phyloP scores from a whole-genome alignment of 2,797 vertebrate genomes.

The Melanotaenia boesemani region DNA sequence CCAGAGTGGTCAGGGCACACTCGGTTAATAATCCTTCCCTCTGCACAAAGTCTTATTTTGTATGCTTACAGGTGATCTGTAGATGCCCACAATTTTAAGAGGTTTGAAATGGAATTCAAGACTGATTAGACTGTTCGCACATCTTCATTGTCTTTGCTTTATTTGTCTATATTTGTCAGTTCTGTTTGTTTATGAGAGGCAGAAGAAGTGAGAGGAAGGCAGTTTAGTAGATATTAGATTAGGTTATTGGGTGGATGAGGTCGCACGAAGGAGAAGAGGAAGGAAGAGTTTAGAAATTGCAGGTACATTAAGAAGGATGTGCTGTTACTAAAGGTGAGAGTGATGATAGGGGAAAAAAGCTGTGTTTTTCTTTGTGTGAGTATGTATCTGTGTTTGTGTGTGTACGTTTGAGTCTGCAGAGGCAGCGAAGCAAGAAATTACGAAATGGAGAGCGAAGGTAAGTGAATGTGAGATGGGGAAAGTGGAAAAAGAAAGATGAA shows the following conservation, averaged over 20 bases:
- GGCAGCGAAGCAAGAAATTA: slow-evolving; percentile 83
- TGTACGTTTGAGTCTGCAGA: slow-evolving; percentile 63
- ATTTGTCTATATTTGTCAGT: slow-evolving; percentile 32
- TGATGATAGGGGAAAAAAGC: slow-evolving; percentile 48
- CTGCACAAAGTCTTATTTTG: slow-evolving; percentile 45
- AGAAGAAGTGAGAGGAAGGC: slow-evolving; percentile 23
- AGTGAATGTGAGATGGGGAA: slow-evolving; percentile 69
- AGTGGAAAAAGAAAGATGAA: slow-evolving; percentile 45
- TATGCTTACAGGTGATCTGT: slow-evolving; percentile 35
- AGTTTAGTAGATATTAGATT: slow-evolving; percentile 46
- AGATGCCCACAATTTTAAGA: slow-evolving; percentile 29
- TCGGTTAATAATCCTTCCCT: slow-evolving; percentile 74
- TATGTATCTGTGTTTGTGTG: slow-evolving; percentile 34
- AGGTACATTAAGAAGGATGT: slow-evolving; percentile 68
- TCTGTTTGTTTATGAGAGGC: slow-evolving; percentile 40
- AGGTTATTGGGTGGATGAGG: slow-evolving; percentile 25
- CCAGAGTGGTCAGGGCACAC: slow-evolving; percentile 65
- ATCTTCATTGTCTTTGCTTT: slow-evolving; percentile 22
- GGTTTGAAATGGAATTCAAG: slow-evolving; percentile 20
- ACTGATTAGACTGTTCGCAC: slow-evolving; percentile 31
- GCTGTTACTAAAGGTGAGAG: slow-evolving; percentile 46
- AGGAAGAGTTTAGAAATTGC: slow-evolving; percentile 61
- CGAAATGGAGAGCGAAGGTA: slow-evolving; percentile 77
- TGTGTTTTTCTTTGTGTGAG: slow-evolving; percentile 49
- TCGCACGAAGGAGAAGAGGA: slow-evolving; percentile 51